Evolutionary conservation across 2,113 vertebrate species (phyloP).

Genomic region (Columba livia): DNA sequence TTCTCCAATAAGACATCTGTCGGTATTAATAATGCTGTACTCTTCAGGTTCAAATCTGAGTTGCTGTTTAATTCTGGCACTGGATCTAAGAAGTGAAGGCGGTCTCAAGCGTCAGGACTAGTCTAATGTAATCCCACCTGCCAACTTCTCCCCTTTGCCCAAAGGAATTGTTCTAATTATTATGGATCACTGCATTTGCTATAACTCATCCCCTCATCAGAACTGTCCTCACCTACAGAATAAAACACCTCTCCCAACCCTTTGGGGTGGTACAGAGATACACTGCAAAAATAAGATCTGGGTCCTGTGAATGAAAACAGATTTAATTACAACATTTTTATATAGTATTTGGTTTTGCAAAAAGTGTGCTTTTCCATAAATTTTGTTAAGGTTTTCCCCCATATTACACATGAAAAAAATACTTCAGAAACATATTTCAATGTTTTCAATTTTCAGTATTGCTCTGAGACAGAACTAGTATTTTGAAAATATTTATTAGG

Average conservation of each 20-base stretch:
- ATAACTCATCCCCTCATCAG: not conserved
- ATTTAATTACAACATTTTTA: not conserved
- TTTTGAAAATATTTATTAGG: not conserved
- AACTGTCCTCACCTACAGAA: not conserved
- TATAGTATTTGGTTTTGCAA: not conserved
- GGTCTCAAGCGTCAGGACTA: not conserved
- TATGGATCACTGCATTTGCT: not conserved
- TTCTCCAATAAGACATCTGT: not conserved
- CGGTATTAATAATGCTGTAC: fast-evolving
- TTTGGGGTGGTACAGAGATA: not conserved
- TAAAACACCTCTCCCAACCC: not conserved
- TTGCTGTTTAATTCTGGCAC: not conserved
- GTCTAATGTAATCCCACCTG: not conserved
- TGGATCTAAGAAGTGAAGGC: not conserved
- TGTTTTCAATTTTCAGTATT: not conserved
- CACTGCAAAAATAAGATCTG: not conserved
- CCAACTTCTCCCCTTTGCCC: not conserved
- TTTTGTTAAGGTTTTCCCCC: not conserved
- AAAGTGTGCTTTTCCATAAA: not conserved
- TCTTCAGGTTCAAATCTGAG: not conserved
- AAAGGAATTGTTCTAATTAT: not conserved
- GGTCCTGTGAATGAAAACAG: not conserved
- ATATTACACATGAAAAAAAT: not conserved
- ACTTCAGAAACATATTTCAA: not conserved
- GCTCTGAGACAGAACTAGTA: not conserved